Evolutionary conservation across 2,797 vertebrate genomes (phyloP).

Genomic region (Sarcoramphus papa): DNA sequence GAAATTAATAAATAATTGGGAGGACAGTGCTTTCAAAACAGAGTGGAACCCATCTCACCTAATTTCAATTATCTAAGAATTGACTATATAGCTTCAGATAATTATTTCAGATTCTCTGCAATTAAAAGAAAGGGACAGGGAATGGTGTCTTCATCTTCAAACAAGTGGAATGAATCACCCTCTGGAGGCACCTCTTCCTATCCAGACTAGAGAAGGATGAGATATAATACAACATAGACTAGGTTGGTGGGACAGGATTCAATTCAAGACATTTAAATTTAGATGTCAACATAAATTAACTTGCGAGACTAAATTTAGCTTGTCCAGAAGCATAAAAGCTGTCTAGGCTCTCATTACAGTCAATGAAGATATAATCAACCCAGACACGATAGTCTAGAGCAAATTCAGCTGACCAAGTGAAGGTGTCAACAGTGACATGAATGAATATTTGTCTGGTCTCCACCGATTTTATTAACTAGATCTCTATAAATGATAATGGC

Average conservation of each 20-base stretch:
- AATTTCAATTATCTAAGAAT: not conserved
- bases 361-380: not conserved
- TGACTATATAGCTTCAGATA: not conserved
- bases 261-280: not conserved
- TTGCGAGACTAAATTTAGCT: not conserved
- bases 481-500: not conserved
- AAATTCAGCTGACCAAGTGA: not conserved
- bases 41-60: not conserved
- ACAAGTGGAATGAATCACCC: not conserved
- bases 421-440: fast-evolving
- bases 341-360: not conserved
- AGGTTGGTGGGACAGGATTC: not conserved
- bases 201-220: not conserved
- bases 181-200: not conserved
- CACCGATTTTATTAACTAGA: not conserved
- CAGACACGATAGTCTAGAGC: not conserved
- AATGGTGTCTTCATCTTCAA: not conserved
- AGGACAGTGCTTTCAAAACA: not conserved
- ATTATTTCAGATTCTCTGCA: not conserved
- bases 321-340: not conserved
- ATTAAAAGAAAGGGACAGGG: not conserved
- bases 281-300: not conserved
- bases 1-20: not conserved
- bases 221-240: not conserved
- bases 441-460: not conserved